Conservation (phyloP, 2,888 invertebrate species). For the Exephanes ischioxanthus region DNA sequence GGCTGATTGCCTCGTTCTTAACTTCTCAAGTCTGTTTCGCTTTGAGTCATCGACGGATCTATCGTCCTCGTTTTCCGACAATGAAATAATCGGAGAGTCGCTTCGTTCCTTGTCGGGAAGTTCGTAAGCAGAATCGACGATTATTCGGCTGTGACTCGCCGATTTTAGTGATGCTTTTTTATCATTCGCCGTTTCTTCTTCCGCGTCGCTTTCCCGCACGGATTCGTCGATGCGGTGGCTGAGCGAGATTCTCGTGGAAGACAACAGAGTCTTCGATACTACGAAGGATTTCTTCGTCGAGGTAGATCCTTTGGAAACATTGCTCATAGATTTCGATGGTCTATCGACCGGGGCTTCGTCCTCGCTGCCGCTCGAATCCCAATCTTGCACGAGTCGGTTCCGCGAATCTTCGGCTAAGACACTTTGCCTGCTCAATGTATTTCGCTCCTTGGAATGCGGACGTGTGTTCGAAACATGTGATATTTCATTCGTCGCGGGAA, state of each 20-base stretch:
- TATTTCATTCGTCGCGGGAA: not conserved
- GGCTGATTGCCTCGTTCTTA: not conserved
- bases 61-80: constrained; percentile 40
- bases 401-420: not conserved
- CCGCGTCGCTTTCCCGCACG: not conserved
- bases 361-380: constrained; percentile 33
- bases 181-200: not conserved
- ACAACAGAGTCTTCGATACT: not conserved
- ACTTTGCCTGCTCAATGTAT: not conserved
- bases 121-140: constrained; percentile 58
- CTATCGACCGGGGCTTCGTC: not conserved
- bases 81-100: constrained; percentile 35
- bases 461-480: not conserved
- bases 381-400: constrained; percentile 23
- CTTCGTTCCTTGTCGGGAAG: constrained; percentile 61
- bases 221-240: not conserved
- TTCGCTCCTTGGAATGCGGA: not conserved
- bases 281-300: not conserved
- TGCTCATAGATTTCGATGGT: not conserved
- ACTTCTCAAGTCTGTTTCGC: not conserved
- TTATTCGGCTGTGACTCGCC: constrained; percentile 14
- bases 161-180: not conserved
- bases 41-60: not conserved
- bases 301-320: not conserved
- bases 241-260: not conserved